Base-by-base conservation (phyloP, 2,888 invertebrate genomes). In the Chouioia cunea region DNA sequence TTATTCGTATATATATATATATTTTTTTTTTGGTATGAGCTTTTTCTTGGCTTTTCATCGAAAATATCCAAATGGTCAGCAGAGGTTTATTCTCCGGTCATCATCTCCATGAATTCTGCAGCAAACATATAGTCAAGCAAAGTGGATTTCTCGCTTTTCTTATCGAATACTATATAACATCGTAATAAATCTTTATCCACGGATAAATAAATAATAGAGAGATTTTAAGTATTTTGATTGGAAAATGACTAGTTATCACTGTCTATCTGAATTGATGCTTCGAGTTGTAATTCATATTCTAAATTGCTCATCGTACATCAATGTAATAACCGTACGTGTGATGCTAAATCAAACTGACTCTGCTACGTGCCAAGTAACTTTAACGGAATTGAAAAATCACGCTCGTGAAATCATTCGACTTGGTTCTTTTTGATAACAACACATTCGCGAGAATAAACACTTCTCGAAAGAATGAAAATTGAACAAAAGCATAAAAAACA, bases 91-190 rank as follows among this genome's bases (percentile, higher is more conserved):
- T 95, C 94, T 87, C 95, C 95, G 76, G 95, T 95, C 95, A 96
- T 96, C 95, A 96, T 95, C 87, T 95, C 95, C 95, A 95, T 95
- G 89, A 95, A 95, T 90, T 95, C 95, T 95, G 91, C 77, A 92
- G 93, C 85, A 78, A 87, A 86, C n/a, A n/a, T n/a, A 67, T 53
- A 23, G 12, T 36, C n/a, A n/a, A 8, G 6, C 36, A 36, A 36
- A 12, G 6, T 10, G 6, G 36, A 36, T 36, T 4, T 10, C 6
- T 27, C 27, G 27, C 6, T 2, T n/a, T n/a, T n/a, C n/a, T n/a
- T 27, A 12, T 36, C 12, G 36, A 36, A 10, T 10, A 36, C 10
- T 36, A 36, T 36, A 8, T 36, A 1, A 3, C 36, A 10, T 36
- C 12, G 36, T 12, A 10, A 36, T 36, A 36, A 36, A 36, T 36